Conservation (phyloP, 2,797 vertebrate genomes). For the Limnodromus scolopaceus region DNA sequence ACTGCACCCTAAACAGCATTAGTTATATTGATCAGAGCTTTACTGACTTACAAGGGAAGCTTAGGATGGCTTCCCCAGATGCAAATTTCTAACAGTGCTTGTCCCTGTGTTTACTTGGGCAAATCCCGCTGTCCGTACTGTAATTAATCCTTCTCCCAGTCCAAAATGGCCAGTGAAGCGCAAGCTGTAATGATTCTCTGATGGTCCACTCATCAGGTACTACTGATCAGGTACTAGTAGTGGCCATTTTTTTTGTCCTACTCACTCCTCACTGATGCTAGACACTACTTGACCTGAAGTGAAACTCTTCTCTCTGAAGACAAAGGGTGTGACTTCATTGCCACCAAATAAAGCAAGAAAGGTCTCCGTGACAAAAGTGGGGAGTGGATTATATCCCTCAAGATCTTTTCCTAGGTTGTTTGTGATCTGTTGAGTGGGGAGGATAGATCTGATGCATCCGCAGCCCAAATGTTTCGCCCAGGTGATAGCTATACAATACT, state of each 20-base stretch:
- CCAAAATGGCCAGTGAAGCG: background rate
- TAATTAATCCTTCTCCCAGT: slow-evolving; percentile 5
- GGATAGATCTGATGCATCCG: background rate
- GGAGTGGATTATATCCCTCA: background rate
- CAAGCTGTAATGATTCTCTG: background rate
- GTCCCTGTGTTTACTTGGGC: slow-evolving; percentile 22
- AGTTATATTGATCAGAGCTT: slow-evolving; percentile 60
- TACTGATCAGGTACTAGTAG: background rate
- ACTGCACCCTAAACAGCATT: slow-evolving; percentile 61
- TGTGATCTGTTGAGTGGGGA: background rate
- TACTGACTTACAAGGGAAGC: slow-evolving; percentile 24
- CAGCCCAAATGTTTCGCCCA: background rate
- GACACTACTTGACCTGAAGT: background rate
- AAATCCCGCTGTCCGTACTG: slow-evolving; percentile 41
- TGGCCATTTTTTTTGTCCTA: background rate
- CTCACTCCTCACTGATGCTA: background rate
- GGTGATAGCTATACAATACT: background rate
- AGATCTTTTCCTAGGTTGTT: background rate
- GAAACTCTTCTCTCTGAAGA: background rate
- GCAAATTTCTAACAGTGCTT: background rate
- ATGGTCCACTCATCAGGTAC: background rate
- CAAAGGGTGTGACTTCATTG: background rate
- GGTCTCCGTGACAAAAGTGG: background rate
- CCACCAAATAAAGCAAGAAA: fast-evolving
- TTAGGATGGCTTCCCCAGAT: slow-evolving; percentile 15